These are phyloP conservation scores for Coilia nasus DNA, from an alignment of 2,797 vertebrate genomes.

Conservation along the genomic window DNA sequence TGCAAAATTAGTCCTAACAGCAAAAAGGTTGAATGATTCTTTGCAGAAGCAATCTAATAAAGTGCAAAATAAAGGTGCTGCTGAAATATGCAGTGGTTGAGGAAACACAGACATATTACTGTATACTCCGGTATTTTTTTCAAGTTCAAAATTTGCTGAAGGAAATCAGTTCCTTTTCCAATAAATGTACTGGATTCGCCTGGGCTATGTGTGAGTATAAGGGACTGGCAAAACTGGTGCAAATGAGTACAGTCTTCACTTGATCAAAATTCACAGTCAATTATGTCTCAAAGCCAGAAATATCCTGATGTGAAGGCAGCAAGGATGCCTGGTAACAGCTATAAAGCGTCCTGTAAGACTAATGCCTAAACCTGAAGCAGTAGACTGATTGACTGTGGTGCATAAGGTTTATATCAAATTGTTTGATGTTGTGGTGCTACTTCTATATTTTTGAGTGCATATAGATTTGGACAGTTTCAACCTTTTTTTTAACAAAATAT, in stretches of 20 bases:
- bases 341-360: background rate
- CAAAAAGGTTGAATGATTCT: background rate
- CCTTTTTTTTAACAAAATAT: background rate
- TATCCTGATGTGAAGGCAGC: background rate
- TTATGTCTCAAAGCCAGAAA: background rate
- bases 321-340: background rate
- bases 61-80: background rate
- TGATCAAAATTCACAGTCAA: background rate
- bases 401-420: background rate
- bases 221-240: too few relatives aligned
- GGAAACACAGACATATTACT: background rate
- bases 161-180: background rate
- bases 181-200: background rate
- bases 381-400: background rate
- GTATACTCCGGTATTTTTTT: background rate
- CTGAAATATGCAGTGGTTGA: background rate
- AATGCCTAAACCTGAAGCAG: background rate
- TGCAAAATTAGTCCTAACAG: background rate
- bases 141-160: background rate
- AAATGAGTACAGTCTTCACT: too few relatives aligned
- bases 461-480: background rate
- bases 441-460: background rate
- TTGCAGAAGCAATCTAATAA: background rate
- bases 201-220: too few relatives aligned
- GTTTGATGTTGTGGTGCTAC: slow-evolving; percentile 9